Evolutionary conservation across 2,888 invertebrate genomes (phyloP), one percentile per base, ranked within the genome.

Genomic region (Gari tellinella): DNA sequence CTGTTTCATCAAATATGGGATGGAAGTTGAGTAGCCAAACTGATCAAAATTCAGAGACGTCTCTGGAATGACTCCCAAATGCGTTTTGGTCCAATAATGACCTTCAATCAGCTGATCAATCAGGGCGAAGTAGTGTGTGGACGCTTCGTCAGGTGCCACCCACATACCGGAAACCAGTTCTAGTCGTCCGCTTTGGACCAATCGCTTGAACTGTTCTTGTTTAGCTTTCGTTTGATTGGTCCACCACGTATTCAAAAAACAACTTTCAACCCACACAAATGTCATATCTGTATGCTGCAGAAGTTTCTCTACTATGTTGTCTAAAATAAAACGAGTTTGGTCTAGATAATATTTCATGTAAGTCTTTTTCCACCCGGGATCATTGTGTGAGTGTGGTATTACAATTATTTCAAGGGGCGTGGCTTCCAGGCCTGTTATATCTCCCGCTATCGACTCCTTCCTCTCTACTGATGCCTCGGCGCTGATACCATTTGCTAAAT

Each of bases 301-400:
- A 90, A 99, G 94, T 92, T 98, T 98, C 62, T 95, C 94, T 19
- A 98, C 96, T 93, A 98, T 96, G 90, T 96, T 95, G 92, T 97
- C 96, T 82, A 99, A 94, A 80, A 98, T 98, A 88, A 96, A 95
- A 64, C 96, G 95, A 0, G 98, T 91, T 65, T 90, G 86, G 21
- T 86, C 95, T 91, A 96, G 95, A 92, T 97, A 98, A 92, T 99
- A 99, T 88, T 96, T 96, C 87, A 97, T 97, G 92, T 97, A 97
- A 0, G 99, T 99, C 92, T 96, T 96, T 87, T 98, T 93, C 99
- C 99, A 99, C 65, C 99, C 99, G 0, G 99, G 99, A 92, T 99
- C 99, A 90, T 97, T 98, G 93, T 98, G 98, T 0, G 98, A 97
- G 92, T 98, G 97, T 0, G 98, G 97, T 10, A 98, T 95, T 41